phyloP scores from a whole-genome alignment of 2,113 vertebrate species.

The Actinemys pallida region DNA sequence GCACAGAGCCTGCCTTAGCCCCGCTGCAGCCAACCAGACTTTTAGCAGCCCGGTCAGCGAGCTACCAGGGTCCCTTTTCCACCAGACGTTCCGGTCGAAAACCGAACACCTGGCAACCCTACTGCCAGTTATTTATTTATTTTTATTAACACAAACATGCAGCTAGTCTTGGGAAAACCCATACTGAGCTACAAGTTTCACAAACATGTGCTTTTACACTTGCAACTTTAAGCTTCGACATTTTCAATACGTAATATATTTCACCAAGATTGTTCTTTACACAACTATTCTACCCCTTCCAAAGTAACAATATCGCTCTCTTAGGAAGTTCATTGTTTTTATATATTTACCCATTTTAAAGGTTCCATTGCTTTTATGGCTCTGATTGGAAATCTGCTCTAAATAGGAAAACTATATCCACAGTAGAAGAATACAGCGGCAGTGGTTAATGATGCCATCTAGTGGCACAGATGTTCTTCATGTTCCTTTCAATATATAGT shows the following conservation, averaged over 20 bases:
- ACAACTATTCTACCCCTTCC: constrained; percentile 29
- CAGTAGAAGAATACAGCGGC: background rate
- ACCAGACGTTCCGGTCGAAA: too few species aligned
- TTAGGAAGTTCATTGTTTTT: background rate
- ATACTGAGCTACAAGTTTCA: background rate
- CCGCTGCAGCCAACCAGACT: too few species aligned
- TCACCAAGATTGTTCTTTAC: background rate
- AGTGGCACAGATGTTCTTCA: background rate
- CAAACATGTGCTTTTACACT: background rate
- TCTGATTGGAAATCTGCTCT: constrained; percentile 38
- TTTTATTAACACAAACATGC: background rate
- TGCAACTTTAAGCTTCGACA: rapidly evolving
- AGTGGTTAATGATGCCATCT: constrained; percentile 75
- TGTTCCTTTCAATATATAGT: constrained; percentile 37
- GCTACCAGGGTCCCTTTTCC: too few species aligned
- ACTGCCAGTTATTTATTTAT: background rate
- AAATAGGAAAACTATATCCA: background rate
- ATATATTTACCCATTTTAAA: constrained; percentile 11
- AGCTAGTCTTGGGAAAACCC: background rate
- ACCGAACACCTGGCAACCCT: too few species aligned
- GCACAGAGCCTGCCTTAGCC: too few species aligned
- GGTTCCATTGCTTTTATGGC: constrained; percentile 33
- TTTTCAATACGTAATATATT: background rate
- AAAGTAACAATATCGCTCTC: background rate
- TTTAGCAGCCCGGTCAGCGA: too few species aligned